Conservation (phyloP, 2,797 vertebrate species). For the Premnoplex brunnescens region DNA sequence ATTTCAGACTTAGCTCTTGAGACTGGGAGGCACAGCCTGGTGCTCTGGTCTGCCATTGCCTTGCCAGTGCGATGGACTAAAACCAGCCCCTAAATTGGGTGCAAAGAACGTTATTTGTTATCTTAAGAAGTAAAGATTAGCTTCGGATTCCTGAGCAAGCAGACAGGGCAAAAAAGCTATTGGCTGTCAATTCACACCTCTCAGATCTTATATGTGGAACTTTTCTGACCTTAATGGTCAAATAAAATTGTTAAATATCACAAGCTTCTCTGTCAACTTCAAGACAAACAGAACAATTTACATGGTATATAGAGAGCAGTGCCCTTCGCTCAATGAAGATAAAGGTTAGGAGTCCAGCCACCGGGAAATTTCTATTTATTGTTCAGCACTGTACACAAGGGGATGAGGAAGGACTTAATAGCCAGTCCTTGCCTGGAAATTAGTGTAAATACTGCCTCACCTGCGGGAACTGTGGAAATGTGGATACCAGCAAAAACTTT, state of each 20-base stretch:
- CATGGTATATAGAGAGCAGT: slow-evolving; percentile 63
- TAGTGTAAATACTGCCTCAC: slow-evolving; percentile 61
- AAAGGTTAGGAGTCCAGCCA: slow-evolving; percentile 69
- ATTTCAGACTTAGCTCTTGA: not conserved
- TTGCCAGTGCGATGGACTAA: not conserved
- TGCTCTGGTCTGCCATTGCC: not conserved
- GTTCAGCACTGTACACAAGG: slow-evolving; percentile 60
- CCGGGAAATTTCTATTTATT: slow-evolving; percentile 66
- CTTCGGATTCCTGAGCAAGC: slow-evolving; percentile 30
- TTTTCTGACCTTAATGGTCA: slow-evolving; percentile 67
- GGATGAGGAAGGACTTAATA: slow-evolving; percentile 67
- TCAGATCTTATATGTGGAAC: slow-evolving; percentile 36
- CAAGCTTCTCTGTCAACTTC: slow-evolving; percentile 65
- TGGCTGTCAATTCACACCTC: slow-evolving; percentile 31
- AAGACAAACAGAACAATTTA: slow-evolving; percentile 70
- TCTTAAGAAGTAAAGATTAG: slow-evolving; percentile 46
- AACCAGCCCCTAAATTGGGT: not conserved
- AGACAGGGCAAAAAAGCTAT: not conserved
- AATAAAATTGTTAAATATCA: slow-evolving; percentile 74
- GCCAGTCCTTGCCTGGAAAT: slow-evolving; percentile 64
- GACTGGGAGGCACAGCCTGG: not conserved
- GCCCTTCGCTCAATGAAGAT: slow-evolving; percentile 62
- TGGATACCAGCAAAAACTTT: slow-evolving; percentile 24
- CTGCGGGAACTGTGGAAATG: slow-evolving; percentile 5
- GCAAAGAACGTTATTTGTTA: slow-evolving; percentile 21